These are phyloP conservation scores for Crypturellus tataupa DNA, from an alignment of 2,797 vertebrate species.

Conservation along the genomic window DNA sequence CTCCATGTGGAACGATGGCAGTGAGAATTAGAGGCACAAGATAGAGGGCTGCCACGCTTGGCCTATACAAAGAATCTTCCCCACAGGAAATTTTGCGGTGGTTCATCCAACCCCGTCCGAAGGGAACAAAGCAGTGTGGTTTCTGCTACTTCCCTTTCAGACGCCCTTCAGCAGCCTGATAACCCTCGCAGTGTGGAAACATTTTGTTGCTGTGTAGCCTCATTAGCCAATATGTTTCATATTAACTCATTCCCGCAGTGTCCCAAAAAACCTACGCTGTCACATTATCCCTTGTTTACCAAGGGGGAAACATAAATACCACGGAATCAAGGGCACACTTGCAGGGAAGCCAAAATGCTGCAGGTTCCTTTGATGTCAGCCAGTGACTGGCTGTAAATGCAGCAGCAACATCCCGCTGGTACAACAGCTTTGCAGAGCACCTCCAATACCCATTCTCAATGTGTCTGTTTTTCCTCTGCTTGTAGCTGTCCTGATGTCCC, in stretches of 20 bases:
- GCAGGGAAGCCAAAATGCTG: neutral
- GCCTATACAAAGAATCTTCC: neutral
- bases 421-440: neutral
- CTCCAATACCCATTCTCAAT: neutral
- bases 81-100: neutral
- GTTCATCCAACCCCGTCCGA: neutral
- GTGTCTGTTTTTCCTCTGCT: neutral
- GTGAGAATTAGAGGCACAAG: neutral
- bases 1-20: neutral
- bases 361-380: neutral
- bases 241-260: neutral
- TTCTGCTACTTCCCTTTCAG: conserved; percentile 38
- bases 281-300: neutral
- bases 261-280: neutral
- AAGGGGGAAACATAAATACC: neutral
- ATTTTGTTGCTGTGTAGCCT: neutral
- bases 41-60: rapidly evolving
- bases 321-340: neutral
- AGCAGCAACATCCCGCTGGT: neutral
- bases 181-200: neutral
- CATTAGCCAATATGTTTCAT: neutral
- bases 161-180: conserved; percentile 23
- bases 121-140: neutral
- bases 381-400: neutral
- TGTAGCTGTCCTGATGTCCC: conserved; percentile 59